Evolutionary conservation across 1,140 invertebrate species (phyloP).

Genomic region (Hesperophylax magnus): DNA sequence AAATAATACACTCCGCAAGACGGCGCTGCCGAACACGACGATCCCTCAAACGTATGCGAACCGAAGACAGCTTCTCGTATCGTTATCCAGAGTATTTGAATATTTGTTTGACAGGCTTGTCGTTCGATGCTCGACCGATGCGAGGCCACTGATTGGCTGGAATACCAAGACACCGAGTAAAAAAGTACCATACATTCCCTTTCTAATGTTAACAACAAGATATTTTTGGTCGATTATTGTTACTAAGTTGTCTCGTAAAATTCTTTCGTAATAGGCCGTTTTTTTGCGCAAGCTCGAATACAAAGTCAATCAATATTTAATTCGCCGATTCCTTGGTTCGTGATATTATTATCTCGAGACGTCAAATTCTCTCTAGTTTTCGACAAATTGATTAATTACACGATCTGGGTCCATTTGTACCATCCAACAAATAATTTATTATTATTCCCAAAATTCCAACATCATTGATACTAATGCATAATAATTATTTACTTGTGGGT

Average conservation of each 20-base stretch:
- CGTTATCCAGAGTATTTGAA: too few species aligned
- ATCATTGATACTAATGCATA: too few species aligned
- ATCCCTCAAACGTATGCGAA: too few species aligned
- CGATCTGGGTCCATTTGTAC: not conserved
- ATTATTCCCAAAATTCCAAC: too few species aligned
- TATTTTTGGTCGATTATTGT: not conserved
- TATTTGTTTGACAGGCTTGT: not conserved
- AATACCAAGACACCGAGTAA: not conserved
- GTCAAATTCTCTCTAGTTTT: not conserved
- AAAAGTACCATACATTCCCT: not conserved
- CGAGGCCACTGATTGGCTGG: conserved; percentile 5
- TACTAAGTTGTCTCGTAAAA: not conserved
- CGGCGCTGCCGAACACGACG: too few species aligned
- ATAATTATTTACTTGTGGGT: too few species aligned
- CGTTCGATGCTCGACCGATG: conserved; percentile 14
- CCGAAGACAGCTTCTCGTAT: too few species aligned
- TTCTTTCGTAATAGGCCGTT: conserved; percentile 1
- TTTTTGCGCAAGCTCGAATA: conserved; percentile 29
- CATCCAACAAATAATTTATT: too few species aligned
- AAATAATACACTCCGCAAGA: too few species aligned
- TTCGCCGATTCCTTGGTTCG: not conserved
- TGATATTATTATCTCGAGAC: not conserved
- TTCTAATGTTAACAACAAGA: not conserved
- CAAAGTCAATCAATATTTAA: conserved; percentile 41
- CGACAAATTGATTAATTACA: not conserved